These are phyloP conservation scores for Synergus gifuensis DNA, from an alignment of 2,888 invertebrate species.

Conservation along the genomic window DNA sequence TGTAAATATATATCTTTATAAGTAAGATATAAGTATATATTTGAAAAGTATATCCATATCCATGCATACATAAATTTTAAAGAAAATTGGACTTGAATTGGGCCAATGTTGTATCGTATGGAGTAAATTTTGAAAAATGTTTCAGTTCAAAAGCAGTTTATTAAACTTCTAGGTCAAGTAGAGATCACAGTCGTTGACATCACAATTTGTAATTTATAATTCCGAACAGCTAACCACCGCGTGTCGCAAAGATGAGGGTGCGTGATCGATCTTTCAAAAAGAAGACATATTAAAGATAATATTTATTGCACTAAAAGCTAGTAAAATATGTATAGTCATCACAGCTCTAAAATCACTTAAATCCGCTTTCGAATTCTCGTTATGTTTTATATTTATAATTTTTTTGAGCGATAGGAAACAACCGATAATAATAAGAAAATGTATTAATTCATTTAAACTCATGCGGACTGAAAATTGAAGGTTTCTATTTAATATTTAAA, in stretches of 20 bases:
- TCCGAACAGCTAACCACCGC: background rate
- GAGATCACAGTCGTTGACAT: constrained; percentile 6
- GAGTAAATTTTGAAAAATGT: background rate
- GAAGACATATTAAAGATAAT: background rate
- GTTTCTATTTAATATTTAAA: background rate
- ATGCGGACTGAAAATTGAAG: background rate
- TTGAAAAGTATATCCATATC: no score
- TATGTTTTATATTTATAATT: constrained; percentile 23
- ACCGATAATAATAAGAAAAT: constrained; percentile 12
- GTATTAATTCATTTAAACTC: background rate
- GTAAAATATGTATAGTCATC: constrained; percentile 67
- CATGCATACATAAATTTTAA: no score
- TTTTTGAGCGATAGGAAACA: constrained; percentile 39
- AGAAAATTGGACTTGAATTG: background rate
- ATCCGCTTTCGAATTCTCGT: constrained; percentile 46
- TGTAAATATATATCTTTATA: no score
- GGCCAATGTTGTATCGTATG: background rate
- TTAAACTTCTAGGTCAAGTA: constrained; percentile 9
- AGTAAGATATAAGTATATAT: no score
- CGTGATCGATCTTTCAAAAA: constrained; percentile 19
- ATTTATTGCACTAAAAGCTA: constrained; percentile 35
- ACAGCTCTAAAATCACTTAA: constrained; percentile 67
- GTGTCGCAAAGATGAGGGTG: constrained; percentile 2
- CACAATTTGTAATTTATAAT: constrained; percentile 12
- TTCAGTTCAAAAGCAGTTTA: background rate